Percentiles rank a stretch among this genome's conserved stretches.
Evolutionary conservation across 2,797 vertebrate genomes (phyloP).

Genomic region (Pantherophis vulpinus): DNA sequence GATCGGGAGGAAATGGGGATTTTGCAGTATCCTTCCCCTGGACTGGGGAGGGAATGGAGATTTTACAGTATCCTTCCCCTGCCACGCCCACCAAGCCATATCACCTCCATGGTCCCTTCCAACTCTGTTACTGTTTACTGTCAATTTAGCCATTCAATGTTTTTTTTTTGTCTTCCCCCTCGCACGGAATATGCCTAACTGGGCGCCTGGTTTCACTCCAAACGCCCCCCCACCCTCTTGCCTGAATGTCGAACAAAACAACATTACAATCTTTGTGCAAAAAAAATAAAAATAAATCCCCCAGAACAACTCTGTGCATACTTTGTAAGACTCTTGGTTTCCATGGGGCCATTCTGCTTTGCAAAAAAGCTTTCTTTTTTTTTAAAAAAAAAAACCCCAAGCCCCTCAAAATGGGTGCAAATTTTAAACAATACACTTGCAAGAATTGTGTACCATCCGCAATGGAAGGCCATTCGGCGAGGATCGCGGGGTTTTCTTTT

Average conservation of each 20-base stretch:
- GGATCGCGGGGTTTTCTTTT: background rate
- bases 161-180: conserved; percentile 12
- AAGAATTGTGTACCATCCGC: conserved; percentile 33
- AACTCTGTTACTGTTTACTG: too few species aligned
- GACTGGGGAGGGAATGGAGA: too few species aligned
- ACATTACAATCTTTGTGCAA: conserved; percentile 59
- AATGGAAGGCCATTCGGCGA: conserved; percentile 22
- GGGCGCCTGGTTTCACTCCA: conserved; percentile 42
- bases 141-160: conserved; percentile 28
- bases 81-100: too few species aligned
- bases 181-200: conserved; percentile 11
- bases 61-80: too few species aligned
- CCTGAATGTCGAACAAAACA: conserved; percentile 53
- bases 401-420: background rate
- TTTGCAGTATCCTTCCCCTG: too few species aligned
- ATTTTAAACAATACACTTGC: conserved; percentile 42
- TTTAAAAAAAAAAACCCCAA: background rate
- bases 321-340: conserved; percentile 52
- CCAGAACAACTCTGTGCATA: conserved; percentile 33
- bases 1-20: too few species aligned
- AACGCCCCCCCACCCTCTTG: conserved; percentile 27
- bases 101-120: too few species aligned
- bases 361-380: conserved; percentile 47
- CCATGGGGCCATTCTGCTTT: conserved; percentile 52
- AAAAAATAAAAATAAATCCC: background rate